These are phyloP conservation scores for Pimpla rufipes DNA, from an alignment of 2,888 invertebrate genomes.

Conservation along the genomic window DNA sequence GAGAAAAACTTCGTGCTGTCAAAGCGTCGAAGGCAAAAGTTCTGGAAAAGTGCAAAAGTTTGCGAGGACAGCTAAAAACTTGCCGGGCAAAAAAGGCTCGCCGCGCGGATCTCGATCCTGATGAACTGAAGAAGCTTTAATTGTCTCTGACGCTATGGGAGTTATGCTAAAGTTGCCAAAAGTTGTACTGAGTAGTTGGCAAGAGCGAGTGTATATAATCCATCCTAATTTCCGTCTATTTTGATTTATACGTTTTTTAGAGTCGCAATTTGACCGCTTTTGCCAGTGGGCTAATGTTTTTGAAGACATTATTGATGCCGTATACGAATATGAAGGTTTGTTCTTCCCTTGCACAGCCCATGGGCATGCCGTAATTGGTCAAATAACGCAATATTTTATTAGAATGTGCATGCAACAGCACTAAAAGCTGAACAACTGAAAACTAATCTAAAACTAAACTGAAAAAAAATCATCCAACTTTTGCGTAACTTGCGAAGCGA, in stretches of 20 bases:
- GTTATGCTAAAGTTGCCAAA: neutral
- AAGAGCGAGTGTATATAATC: neutral
- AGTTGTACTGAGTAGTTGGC: constrained; percentile 10
- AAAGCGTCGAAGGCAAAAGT: neutral
- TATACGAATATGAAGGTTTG: constrained; percentile 7
- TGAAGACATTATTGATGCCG: constrained; percentile 33
- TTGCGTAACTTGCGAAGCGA: constrained; percentile 11
- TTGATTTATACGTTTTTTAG: constrained; percentile 14
- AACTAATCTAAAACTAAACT: constrained; percentile 35
- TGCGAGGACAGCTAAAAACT: neutral
- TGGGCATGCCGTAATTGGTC: constrained; percentile 7
- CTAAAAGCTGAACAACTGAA: constrained; percentile 37
- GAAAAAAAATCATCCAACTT: constrained; percentile 46
- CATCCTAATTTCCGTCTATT: constrained; percentile 34
- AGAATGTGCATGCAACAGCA: constrained; percentile 42
- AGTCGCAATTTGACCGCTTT: constrained; percentile 8
- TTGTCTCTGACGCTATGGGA: neutral
- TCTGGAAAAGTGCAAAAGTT: constrained; percentile 1
- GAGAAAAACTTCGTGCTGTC: constrained; percentile 7
- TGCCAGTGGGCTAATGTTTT: constrained; percentile 28
- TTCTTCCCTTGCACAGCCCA: constrained; percentile 36
- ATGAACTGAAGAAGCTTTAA: constrained; percentile 13
- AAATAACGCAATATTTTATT: constrained; percentile 21
- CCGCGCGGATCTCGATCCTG: constrained; percentile 7
- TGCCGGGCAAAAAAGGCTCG: constrained; percentile 16